Evolutionary conservation across 2,113 vertebrate species (phyloP).

Genomic region (Percina caprodes): DNA sequence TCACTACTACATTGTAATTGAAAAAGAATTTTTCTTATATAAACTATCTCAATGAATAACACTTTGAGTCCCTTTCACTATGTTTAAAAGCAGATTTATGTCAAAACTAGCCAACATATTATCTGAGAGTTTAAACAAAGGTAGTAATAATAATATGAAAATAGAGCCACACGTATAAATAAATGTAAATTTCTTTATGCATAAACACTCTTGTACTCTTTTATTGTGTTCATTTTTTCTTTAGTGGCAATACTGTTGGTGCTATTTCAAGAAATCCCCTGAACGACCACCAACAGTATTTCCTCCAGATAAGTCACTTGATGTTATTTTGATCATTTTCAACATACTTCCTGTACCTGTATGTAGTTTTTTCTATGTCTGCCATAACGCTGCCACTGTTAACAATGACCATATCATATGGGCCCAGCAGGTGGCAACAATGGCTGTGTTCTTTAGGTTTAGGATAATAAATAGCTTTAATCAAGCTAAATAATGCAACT

Average conservation of each 20-base stretch:
- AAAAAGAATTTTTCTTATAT: neutral
- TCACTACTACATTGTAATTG: neutral
- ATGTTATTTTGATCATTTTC: neutral
- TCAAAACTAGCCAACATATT: neutral
- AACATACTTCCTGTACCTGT: neutral
- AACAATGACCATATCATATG: neutral
- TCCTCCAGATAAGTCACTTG: neutral
- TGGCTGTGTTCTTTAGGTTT: neutral
- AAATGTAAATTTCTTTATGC: neutral
- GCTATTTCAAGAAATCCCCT: neutral
- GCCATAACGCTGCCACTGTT: neutral
- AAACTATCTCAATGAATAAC: neutral
- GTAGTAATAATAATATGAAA: neutral
- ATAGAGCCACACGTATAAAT: neutral
- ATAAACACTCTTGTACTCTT: neutral
- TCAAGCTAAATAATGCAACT: neutral
- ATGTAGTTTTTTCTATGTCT: neutral
- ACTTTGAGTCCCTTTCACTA: neutral
- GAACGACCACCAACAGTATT: neutral
- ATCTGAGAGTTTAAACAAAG: neutral
- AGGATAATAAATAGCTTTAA: neutral
- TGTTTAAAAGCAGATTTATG: neutral
- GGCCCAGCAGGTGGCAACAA: conserved; percentile 46
- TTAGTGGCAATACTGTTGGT: too few relatives aligned
- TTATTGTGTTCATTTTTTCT: too few relatives aligned